Conservation (phyloP, 2,888 invertebrate genomes). For the Acleris emargana region DNA sequence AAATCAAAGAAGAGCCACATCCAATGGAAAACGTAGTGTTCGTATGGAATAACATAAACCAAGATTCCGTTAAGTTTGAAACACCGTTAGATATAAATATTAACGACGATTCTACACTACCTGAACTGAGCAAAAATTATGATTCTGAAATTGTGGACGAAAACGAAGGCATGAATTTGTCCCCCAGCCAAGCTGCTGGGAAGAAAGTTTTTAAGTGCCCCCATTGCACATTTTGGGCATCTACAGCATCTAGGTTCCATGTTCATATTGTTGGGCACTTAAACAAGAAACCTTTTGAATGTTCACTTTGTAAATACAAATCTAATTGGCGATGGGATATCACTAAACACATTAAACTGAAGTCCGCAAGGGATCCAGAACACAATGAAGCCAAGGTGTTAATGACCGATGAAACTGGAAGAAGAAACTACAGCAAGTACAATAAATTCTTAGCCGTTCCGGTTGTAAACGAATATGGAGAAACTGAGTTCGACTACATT, state of each 20-base stretch:
- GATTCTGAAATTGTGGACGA: slow-evolving; percentile 70
- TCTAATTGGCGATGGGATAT: slow-evolving; percentile 99
- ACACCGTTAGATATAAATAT: slow-evolving; percentile 73
- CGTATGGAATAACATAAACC: slow-evolving; percentile 90
- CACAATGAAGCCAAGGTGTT: slow-evolving; percentile 92
- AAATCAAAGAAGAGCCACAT: slow-evolving; percentile 77
- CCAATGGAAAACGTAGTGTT: slow-evolving; percentile 92
- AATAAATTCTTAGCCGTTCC: slow-evolving; percentile 91
- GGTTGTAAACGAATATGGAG: slow-evolving; percentile 82
- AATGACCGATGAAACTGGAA: slow-evolving; percentile 95
- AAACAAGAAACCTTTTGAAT: slow-evolving; percentile 97
- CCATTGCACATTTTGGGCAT: slow-evolving; percentile 96
- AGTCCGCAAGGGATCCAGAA: slow-evolving; percentile 92
- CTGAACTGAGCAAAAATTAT: slow-evolving; percentile 62
- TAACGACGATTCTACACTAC: slow-evolving; percentile 75
- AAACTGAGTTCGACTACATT: slow-evolving; percentile 76
- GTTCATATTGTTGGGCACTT: slow-evolving; percentile 96
- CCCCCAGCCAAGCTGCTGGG: slow-evolving; percentile 85
- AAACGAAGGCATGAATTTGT: slow-evolving; percentile 85
- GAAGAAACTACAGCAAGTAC: slow-evolving; percentile 96
- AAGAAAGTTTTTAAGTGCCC: slow-evolving; percentile 96
- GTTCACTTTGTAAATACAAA: slow-evolving; percentile 95
- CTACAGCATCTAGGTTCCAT: slow-evolving; percentile 96
- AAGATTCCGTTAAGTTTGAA: slow-evolving; percentile 66
- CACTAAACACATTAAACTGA: slow-evolving; percentile 96